Percentiles rank a stretch among this genome's conserved stretches.
Evolutionary conservation across 37 sponge, comb jelly and placozoan species (phyloP).

Genomic region (Chondrosia reniformis): DNA sequence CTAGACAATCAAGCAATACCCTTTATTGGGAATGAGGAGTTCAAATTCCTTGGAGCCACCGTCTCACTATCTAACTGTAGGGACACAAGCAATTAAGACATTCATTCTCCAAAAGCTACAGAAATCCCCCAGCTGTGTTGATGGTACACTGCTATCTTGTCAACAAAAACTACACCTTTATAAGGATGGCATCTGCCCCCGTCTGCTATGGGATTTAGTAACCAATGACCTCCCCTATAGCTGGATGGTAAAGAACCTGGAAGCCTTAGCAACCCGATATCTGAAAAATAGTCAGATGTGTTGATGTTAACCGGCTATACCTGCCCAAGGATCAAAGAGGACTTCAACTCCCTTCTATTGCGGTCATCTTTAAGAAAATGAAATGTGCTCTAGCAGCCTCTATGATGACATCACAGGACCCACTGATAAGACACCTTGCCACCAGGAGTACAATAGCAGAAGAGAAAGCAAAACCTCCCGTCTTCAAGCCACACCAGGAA

Average conservation of each 20-base stretch:
- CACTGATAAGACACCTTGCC: background rate
- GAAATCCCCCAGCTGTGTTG: background rate
- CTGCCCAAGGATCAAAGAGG: background rate
- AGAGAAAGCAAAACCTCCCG: background rate
- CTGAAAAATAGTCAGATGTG: slow-evolving; percentile 14
- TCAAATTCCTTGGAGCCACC: slow-evolving; percentile 22
- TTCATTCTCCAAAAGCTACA: background rate
- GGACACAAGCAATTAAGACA: background rate
- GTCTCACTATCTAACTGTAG: background rate
- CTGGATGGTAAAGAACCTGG: slow-evolving; percentile 21
- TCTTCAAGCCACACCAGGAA: background rate
- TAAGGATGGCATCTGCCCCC: slow-evolving; percentile 19
- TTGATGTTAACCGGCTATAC: background rate
- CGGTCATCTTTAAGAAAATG: too few species aligned
- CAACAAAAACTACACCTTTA: slow-evolving; percentile 13
- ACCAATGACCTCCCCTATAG: slow-evolving; percentile 2
- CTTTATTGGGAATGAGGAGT: slow-evolving; percentile 11
- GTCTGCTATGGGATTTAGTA: slow-evolving; percentile 20
- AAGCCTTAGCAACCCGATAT: slow-evolving; percentile 14
- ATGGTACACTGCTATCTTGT: background rate
- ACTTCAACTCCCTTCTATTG: slow-evolving; percentile 7
- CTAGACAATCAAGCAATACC: slow-evolving; percentile 17
- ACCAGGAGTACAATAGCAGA: background rate
- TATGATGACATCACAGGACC: slow-evolving; percentile 3
- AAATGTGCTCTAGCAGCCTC: background rate